These are phyloP conservation scores for Hemicrepidius hirtus DNA, from an alignment of 2,888 invertebrate species.

Conservation along the genomic window DNA sequence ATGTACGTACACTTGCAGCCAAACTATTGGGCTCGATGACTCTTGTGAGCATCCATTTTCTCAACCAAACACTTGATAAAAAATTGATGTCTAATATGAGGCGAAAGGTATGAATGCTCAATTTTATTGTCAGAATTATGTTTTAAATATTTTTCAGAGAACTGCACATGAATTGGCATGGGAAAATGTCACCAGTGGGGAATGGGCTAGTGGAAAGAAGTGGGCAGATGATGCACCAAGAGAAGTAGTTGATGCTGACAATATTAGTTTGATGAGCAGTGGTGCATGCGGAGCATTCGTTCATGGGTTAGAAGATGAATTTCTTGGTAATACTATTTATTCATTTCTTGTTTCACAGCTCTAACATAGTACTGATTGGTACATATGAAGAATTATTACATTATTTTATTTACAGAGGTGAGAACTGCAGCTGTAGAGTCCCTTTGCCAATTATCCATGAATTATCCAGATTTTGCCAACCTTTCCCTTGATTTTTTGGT, in stretches of 20 bases:
- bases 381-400: background rate
- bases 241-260: constrained; percentile 83
- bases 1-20: constrained; percentile 90
- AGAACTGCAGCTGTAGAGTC: constrained; percentile 96
- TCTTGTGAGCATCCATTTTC: constrained; percentile 89
- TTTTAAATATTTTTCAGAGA: constrained; percentile 73
- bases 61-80: constrained; percentile 97
- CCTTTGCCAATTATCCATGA: constrained; percentile 89
- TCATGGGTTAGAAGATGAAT: constrained; percentile 98
- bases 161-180: constrained; percentile 92
- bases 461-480: constrained; percentile 89
- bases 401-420: constrained; percentile 79
- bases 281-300: constrained; percentile 99
- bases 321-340: constrained; percentile 76
- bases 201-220: constrained; percentile 94
- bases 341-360: too few relatives aligned
- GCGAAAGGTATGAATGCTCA: constrained; percentile 72
- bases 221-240: constrained; percentile 90
- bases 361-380: too few relatives aligned
- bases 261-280: constrained; percentile 87
- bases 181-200: constrained; percentile 88
- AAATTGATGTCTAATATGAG: constrained; percentile 97
- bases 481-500: constrained; percentile 96
- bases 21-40: constrained; percentile 90
- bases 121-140: background rate